phyloP scores from a whole-genome alignment of 2,888 invertebrate genomes.

The Agrilus biguttatus region DNA sequence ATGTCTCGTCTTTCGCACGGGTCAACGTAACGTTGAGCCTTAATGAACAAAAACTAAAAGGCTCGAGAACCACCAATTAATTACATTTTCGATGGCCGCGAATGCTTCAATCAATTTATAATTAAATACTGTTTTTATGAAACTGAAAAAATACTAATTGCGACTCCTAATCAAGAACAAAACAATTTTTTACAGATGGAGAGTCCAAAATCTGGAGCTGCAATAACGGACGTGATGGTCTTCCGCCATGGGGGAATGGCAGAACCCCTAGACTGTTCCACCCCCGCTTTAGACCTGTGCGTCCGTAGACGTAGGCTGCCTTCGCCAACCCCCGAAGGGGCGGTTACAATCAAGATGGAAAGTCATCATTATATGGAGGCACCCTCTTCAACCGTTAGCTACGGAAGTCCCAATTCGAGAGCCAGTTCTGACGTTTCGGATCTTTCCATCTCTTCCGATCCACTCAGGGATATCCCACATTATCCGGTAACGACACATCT shows the following conservation, averaged over 20 bases:
- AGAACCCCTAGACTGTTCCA: conserved; percentile 11
- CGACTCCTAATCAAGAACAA: too few relatives aligned
- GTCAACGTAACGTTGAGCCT: too few relatives aligned
- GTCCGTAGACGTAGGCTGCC: conserved; percentile 14
- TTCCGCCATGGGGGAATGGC: conserved; percentile 3
- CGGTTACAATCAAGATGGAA: neutral
- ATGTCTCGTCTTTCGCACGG: too few relatives aligned
- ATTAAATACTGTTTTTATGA: too few relatives aligned
- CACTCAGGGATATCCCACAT: conserved; percentile 1
- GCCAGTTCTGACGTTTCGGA: conserved; percentile 15
- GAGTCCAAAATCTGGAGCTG: conserved; percentile 2
- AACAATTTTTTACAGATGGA: conserved; percentile 3
- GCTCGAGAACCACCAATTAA: too few relatives aligned
- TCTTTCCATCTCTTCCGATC: conserved; percentile 12
- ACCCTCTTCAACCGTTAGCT: conserved; percentile 12
- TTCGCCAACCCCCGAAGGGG: conserved; percentile 3
- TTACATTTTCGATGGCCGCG: too few relatives aligned
- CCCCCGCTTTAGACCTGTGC: conserved; percentile 19
- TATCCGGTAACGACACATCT: too few relatives aligned
- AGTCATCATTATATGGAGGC: conserved; percentile 10
- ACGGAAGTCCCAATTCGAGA: conserved; percentile 14
- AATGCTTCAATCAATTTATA: too few relatives aligned
- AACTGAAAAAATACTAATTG: too few relatives aligned
- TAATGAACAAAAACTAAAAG: too few relatives aligned
- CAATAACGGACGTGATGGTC: conserved; percentile 1